Base-by-base conservation (phyloP, 2,797 vertebrate species). In the Emydoidea blandingii region DNA sequence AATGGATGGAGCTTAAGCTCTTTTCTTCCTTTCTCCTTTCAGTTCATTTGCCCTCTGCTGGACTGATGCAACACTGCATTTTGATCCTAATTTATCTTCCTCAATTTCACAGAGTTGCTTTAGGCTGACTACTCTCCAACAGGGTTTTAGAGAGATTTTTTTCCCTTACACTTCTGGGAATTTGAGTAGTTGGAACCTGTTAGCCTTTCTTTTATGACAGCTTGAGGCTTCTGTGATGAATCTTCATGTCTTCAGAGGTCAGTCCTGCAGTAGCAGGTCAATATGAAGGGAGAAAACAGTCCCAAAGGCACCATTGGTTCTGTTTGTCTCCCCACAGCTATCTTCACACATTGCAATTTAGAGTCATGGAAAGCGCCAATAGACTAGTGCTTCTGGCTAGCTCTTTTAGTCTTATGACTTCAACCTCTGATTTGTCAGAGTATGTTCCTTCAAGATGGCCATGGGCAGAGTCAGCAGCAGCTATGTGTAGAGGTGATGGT, bases 11-110 rank as follows among this genome's bases (percentile, higher is more conserved):
- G 19, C 0, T 31, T 29, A 12, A 37, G 37, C 82, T 91, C 31
- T 53, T 5, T 59, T 59, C 50, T 41, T 34, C 83, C 12, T 76
- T 29, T 25, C 56, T 86, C 72, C 25, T 68, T 41, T 18, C 25
- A 27, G 54, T 86, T 92, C 84, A 53, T 92, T 23, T 88, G 34
- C 88, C 86, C 79, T 93, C 93, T 96, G 85, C 92, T 80, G 94
- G 88, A 49, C 2, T 0, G 76, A 62, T 56, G 37, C 57, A 1
- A 0, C 5, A 83, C 47, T 96, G 92, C 89, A 27, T 54, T 59
- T 47, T 0, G 41, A 23, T 37, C 44, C 53, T 27, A 19, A 53
- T 0, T 1, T 23, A 4, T 1, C 3, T 2, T 0, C 49, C 81
- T 85, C 41, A 3, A 3, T 50, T 93, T 91, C 50, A 37, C 37